Evolutionary conservation across 2,113 vertebrate species (phyloP).

Genomic region (Brevimyrus niger): DNA sequence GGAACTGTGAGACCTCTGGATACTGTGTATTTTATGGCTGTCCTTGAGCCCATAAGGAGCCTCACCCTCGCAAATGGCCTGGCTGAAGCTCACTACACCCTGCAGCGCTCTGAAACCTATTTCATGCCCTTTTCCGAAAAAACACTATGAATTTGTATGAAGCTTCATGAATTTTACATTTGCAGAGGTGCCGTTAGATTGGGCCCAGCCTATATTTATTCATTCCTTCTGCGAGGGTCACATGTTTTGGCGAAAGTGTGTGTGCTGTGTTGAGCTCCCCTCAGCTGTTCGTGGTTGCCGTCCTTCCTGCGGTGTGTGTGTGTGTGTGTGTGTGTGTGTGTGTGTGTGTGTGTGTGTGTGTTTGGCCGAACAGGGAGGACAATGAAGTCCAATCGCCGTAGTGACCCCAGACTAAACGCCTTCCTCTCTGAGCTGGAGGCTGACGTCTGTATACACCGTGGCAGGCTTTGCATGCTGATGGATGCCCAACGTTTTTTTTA

Average conservation of each 20-base stretch:
- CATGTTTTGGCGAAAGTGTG: not conserved
- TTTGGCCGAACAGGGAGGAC: not conserved
- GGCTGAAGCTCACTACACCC: too few species aligned
- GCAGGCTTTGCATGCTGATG: not conserved
- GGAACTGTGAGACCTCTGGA: not conserved
- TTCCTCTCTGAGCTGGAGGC: not conserved
- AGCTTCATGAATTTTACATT: not conserved
- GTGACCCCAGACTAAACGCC: not conserved
- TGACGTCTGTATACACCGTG: not conserved
- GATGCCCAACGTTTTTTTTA: not conserved
- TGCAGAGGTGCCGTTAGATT: not conserved
- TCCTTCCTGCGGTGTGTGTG: not conserved
- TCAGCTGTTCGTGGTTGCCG: not conserved
- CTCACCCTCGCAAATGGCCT: not conserved
- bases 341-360: not conserved
- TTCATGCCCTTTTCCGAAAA: not conserved
- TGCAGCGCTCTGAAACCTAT: not conserved
- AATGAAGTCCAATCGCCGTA: too few species aligned
- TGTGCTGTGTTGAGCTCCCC: not conserved
- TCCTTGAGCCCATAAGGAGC: not conserved
- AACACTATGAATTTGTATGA: not conserved
- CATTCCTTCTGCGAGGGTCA: not conserved
- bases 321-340: too few species aligned
- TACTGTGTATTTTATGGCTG: not conserved
- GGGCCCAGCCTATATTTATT: not conserved